Evolutionary conservation across 1,140 invertebrate species (phyloP).

Genomic region (Bombus confusus): DNA sequence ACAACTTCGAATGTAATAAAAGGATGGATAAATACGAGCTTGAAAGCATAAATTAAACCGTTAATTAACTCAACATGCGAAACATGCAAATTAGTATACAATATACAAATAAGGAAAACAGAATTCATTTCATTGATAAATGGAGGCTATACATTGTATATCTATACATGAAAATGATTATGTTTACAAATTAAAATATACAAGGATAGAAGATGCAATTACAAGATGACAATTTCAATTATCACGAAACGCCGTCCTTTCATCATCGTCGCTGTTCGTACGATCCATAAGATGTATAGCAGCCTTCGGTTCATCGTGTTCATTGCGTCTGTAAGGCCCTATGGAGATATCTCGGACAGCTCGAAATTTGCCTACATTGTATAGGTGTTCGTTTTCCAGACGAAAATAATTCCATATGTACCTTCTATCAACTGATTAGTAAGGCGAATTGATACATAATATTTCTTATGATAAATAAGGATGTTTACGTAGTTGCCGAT

Average conservation of each 20-base stretch:
- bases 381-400: slow-evolving; percentile 96
- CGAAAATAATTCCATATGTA: slow-evolving; percentile 98
- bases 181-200: not conserved
- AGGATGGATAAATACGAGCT: not conserved
- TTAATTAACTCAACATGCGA: slow-evolving; percentile 7
- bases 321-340: slow-evolving; percentile 87
- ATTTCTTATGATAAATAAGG: slow-evolving; percentile 11
- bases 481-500: not conserved
- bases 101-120: slow-evolving; percentile 2
- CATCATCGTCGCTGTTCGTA: slow-evolving; percentile 16
- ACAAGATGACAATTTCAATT: slow-evolving; percentile 60
- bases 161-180: not conserved
- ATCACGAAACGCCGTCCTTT: slow-evolving; percentile 28
- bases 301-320: slow-evolving; percentile 74
- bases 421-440: slow-evolving; percentile 78
- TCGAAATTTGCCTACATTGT: slow-evolving; percentile 97
- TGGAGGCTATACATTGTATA: not conserved
- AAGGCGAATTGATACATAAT: slow-evolving; percentile 47
- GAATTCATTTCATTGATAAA: slow-evolving; percentile 12
- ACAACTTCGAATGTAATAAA: not conserved
- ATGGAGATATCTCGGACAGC: slow-evolving; percentile 92
- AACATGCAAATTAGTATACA: slow-evolving; percentile 31
- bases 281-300: slow-evolving; percentile 50
- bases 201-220: slow-evolving; percentile 8
- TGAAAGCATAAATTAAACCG: not conserved